Base-by-base conservation (phyloP, 2,797 vertebrate genomes). In the Sphaeramia orbicularis region DNA sequence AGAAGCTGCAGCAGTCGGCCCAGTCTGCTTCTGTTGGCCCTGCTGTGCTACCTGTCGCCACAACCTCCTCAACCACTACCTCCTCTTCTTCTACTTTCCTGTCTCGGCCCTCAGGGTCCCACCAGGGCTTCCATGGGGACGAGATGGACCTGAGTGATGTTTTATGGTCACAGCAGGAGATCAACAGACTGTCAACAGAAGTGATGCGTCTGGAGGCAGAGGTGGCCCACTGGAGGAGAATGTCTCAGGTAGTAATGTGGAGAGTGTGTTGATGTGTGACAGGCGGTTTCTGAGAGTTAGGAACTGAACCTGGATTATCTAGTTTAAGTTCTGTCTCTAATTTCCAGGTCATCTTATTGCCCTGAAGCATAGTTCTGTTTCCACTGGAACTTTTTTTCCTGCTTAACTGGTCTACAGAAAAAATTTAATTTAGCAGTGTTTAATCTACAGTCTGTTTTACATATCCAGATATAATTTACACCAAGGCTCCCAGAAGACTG, bases 131-230 rank as follows among this genome's bases (percentile, higher is more conserved):
- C 85, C 96, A 96, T 13, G 87, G 93, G 0, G 96, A 99, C 21
- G 96, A 96, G 58, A 94, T 98, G 94, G 98, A 99, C 88, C 94
- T 99, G 67, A 94, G 96, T 14, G 98, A 99, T 12, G 84, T 97
- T 18, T 94, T 99, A 77, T 99, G 96, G 94, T 99, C 96, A 1
- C 97, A 99, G 64, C 96, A 97, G 85, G 98, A 99, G 94, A 99
- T 99, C 89, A 99, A 99, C 89, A 94, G 94, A 30, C 91, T 99
- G 75, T 97, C 97, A 16, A 94, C 92, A 54, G 95, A 99, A 81
- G 94, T 99, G 72, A 91, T 92, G 71, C 93, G 94, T 9, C 93
- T 99, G 13, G 96, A 99, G 83, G 91, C 94, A 0, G 97, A 99
- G 87, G 93, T 95, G 77, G 85, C 92, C 4, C 98, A 99, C 75